Evolutionary conservation across 1,140 invertebrate species (phyloP), one percentile per base, ranked within the genome.

Genomic region (Mylabris phalerata): DNA sequence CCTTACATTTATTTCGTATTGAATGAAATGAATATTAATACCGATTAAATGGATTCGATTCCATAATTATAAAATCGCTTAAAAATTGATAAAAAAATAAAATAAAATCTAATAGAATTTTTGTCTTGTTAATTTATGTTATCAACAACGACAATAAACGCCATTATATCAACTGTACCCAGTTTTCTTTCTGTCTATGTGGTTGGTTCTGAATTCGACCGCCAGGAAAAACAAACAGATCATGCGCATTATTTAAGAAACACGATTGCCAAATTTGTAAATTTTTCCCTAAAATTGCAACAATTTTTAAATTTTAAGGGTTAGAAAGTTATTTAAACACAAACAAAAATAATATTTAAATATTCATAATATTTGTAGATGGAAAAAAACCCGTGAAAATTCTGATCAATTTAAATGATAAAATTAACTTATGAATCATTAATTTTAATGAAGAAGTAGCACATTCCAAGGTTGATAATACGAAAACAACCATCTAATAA

Each of bases 131-230:
- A 40, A 7, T 40, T 7, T 40, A 40, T 42, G 62, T 62, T 57
- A 66, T 64, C 62, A 66, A 64, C 60, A 61, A 55, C 67, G 60
- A 67, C 62, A 32, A 32, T 32, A 32, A 71, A 67, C 71, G 70
- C 71, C 71, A 73, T 73, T 73, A 65, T 69, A 73, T 73, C 66
- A 66, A 70, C 71, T 70, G 71, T 67, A 62, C 59, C 54, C 19
- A 19, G 19, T 32, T 32, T 32, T 32, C 7, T 32, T 32, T 32
- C 32, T 32, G 32, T 32, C 32, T 32, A 46, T 49, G 44, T 45
- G 59, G 59, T 67, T 68, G 54, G 66, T 68, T 66, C 64, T 19
- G 13, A 61, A 60, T 63, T 65, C 55, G 52, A 50, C 63, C 65
- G 63, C 66, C 59, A 67, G 67, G 65, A 61, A 62, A 46, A 55